Evolutionary conservation across 2,888 invertebrate species (phyloP).

Genomic region (Trissonchulus sp.): DNA sequence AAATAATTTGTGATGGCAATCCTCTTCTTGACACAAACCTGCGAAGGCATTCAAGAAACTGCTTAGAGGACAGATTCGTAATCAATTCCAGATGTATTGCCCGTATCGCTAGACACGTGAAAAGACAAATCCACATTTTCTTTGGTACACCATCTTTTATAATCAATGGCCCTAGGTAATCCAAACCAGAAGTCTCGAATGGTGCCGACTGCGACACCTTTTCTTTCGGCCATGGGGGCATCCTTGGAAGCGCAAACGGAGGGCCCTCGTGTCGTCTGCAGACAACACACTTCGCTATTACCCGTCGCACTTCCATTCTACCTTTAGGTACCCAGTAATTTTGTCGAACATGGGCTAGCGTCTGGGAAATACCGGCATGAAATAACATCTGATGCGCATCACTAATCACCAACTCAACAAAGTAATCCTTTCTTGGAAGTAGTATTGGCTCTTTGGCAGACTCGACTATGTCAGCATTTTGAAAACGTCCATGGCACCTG

Average conservation of each 20-base stretch:
- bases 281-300: constrained; percentile 24
- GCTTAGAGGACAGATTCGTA: constrained; percentile 42
- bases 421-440: neutral
- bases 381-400: neutral
- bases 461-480: constrained; percentile 24
- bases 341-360: constrained; percentile 17
- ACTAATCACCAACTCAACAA: neutral
- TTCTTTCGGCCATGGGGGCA: constrained; percentile 28
- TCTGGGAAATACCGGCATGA: constrained; percentile 25
- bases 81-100: constrained; percentile 52
- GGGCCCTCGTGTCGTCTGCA: constrained; percentile 20
- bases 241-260: constrained; percentile 18
- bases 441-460: constrained; percentile 18
- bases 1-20: constrained; percentile 46
- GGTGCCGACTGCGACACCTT: constrained; percentile 24
- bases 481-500: constrained; percentile 27
- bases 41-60: constrained; percentile 47
- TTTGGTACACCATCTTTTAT: constrained; percentile 43
- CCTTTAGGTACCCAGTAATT: constrained; percentile 29
- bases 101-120: constrained; percentile 53
- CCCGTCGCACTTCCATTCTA: neutral
- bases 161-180: constrained; percentile 51
- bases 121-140: constrained; percentile 49
- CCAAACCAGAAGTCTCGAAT: constrained; percentile 44
- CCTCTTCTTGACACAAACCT: constrained; percentile 50